These are phyloP conservation scores for Eclectus roratus DNA, from an alignment of 2,113 vertebrate genomes.

Conservation along the genomic window DNA sequence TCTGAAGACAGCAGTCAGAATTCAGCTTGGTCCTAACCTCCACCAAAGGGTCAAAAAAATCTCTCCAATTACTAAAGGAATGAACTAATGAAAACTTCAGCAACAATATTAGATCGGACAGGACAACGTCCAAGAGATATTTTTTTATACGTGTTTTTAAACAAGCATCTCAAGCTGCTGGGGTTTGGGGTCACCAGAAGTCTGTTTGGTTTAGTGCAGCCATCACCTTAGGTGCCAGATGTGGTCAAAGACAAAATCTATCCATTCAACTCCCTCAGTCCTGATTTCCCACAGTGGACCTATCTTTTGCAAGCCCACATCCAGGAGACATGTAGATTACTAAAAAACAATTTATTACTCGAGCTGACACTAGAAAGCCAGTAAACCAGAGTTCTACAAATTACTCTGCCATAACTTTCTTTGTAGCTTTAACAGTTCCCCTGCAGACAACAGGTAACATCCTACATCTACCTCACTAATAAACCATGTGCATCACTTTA, in stretches of 20 bases:
- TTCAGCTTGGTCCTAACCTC: conserved; percentile 46
- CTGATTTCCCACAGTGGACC: not conserved
- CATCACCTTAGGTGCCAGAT: not conserved
- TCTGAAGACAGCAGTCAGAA: conserved; percentile 34
- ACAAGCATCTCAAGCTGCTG: not conserved
- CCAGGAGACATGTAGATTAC: not conserved
- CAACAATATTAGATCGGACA: not conserved
- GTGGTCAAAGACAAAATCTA: not conserved
- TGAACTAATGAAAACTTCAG: conserved; percentile 29
- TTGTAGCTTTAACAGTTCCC: not conserved
- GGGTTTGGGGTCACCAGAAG: not conserved
- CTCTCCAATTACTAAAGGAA: conserved; percentile 43
- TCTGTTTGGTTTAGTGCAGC: not conserved
- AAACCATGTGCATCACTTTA: not conserved
- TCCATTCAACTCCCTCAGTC: not conserved
- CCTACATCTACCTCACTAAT: not conserved
- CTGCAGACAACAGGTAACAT: not conserved
- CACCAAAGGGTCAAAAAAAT: conserved; percentile 27
- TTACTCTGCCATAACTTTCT: not conserved
- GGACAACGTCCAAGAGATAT: not conserved
- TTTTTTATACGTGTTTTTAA: not conserved
- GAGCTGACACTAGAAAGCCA: not conserved
- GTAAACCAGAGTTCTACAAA: conserved; percentile 18
- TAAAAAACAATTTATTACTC: not conserved
- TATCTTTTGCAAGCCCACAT: not conserved